Evolutionary conservation across 2,888 invertebrate species (phyloP).

Genomic region (Cheiracanthium punctorium): DNA sequence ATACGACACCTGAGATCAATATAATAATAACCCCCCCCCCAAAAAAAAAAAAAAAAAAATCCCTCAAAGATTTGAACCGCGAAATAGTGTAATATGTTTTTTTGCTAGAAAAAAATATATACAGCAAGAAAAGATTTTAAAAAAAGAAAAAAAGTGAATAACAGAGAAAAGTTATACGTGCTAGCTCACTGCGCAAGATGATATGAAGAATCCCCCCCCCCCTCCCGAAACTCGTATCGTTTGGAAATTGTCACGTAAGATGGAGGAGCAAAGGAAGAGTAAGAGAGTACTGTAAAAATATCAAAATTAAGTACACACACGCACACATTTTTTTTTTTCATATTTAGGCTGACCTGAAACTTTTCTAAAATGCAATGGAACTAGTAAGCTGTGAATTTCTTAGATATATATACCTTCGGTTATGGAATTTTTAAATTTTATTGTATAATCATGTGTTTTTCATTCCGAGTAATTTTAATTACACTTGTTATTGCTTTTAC

Average conservation of each 20-base stretch:
- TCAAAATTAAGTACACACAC: not conserved
- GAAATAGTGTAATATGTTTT: constrained; percentile 3
- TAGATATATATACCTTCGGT: too few relatives aligned
- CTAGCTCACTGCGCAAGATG: not conserved
- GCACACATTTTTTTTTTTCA: too few relatives aligned
- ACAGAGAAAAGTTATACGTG: not conserved
- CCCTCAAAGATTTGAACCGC: not conserved
- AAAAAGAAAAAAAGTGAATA: not conserved
- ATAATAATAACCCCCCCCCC: too few relatives aligned
- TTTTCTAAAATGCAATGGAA: not conserved
- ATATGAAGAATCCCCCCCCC: not conserved
- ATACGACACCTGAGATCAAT: not conserved
- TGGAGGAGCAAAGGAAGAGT: not conserved
- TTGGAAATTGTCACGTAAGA: not conserved
- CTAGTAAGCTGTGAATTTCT: not conserved
- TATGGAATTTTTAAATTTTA: too few relatives aligned
- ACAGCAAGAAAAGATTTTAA: not conserved
- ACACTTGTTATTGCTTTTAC: too few relatives aligned
- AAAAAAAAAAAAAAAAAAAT: not conserved
- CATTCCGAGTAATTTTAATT: too few relatives aligned
- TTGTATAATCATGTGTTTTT: too few relatives aligned
- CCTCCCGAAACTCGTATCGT: not conserved
- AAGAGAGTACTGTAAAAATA: not conserved
- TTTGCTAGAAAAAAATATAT: not conserved
- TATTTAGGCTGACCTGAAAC: not conserved